Conservation (phyloP, 1,140 invertebrate species). For the Gyrodactylus salaris region DNA sequence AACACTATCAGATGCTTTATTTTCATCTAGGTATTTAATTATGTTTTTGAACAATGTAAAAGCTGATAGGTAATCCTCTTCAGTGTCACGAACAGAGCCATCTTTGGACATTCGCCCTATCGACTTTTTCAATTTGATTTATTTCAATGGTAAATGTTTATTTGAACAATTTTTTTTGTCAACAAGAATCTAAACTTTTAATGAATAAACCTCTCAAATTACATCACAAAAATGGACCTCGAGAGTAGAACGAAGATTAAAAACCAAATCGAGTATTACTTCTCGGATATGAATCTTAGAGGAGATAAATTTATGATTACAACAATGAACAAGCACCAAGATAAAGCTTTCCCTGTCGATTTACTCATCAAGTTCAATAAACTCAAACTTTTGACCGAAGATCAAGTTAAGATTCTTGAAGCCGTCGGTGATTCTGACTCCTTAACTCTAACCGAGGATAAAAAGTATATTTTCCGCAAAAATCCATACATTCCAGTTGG, state of each 20-base stretch:
- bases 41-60: background rate
- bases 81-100: no score
- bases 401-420: background rate
- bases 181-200: no score
- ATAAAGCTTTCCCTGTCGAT: background rate
- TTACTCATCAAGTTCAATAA: background rate
- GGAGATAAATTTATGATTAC: background rate
- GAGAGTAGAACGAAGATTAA: no score
- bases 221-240: no score
- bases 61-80: background rate
- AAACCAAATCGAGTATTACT: background rate
- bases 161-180: no score
- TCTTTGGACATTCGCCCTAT: no score
- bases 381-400: background rate
- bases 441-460: background rate
- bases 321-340: background rate
- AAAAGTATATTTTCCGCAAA: background rate
- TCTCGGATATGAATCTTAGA: background rate
- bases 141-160: no score
- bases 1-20: background rate
- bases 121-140: no score
- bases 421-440: background rate
- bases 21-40: background rate
- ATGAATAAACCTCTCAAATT: no score
- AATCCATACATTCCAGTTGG: background rate